These are phyloP conservation scores for Bujurquina vittata DNA, from an alignment of 2,113 vertebrate genomes.

Conservation along the genomic window DNA sequence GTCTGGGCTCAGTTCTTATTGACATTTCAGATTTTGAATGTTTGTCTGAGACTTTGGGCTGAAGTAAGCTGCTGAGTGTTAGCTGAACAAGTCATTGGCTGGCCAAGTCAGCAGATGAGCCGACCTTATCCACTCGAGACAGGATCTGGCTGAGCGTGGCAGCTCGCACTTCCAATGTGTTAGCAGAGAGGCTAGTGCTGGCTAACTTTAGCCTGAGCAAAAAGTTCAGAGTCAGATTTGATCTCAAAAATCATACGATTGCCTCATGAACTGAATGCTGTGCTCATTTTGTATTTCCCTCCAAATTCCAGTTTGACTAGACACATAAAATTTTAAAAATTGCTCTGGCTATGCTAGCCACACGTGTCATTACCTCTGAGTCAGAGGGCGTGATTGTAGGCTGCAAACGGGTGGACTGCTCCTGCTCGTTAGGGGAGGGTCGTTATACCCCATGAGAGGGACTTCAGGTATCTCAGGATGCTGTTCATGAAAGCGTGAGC, in stretches of 20 bases:
- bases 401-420: neutral
- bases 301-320: no score
- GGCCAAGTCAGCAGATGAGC: neutral
- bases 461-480: no score
- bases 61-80: neutral
- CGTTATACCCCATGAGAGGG: neutral
- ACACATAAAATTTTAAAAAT: neutral
- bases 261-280: neutral
- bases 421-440: neutral
- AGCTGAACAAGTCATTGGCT: neutral
- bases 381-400: neutral
- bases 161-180: neutral
- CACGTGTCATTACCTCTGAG: neutral
- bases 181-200: no score
- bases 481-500: no score
- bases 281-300: neutral
- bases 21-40: neutral
- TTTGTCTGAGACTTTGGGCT: neutral
- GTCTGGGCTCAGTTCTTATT: neutral
- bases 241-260: neutral
- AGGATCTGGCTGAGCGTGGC: neutral
- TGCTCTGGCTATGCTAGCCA: no score
- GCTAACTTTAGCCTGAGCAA: neutral
- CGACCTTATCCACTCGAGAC: neutral
- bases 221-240: neutral